Evolutionary conservation across 2,113 vertebrate species (phyloP).

Genomic region (Penelope pileata): DNA sequence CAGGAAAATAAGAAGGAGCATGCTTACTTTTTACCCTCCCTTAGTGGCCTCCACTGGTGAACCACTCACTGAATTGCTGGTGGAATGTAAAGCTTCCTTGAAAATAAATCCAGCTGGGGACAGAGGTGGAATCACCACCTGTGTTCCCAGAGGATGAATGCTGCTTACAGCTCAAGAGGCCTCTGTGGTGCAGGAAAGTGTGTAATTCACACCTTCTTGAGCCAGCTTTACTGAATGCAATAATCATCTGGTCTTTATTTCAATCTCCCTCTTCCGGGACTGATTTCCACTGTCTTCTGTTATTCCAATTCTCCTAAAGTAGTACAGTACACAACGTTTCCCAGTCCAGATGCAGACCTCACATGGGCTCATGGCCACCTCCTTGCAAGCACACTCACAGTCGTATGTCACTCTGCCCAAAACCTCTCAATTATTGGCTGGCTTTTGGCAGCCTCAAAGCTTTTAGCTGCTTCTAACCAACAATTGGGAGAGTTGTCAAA

Average conservation of each 20-base stretch:
- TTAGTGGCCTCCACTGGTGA: constrained; percentile 49
- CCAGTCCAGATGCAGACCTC: constrained; percentile 48
- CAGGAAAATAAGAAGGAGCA: constrained; percentile 37
- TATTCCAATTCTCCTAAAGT: constrained; percentile 68
- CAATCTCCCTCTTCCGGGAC: constrained; percentile 53
- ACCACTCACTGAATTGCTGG: constrained; percentile 50
- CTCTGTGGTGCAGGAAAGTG: constrained; percentile 67
- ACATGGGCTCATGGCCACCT: constrained; percentile 46
- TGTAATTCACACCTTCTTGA: constrained; percentile 72
- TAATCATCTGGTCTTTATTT: constrained; percentile 65
- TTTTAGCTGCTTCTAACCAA: constrained; percentile 41
- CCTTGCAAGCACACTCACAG: constrained; percentile 24
- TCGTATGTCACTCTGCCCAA: neutral
- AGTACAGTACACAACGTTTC: constrained; percentile 61
- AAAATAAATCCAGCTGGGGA: constrained; percentile 70
- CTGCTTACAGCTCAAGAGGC: constrained; percentile 63
- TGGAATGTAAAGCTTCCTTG: constrained; percentile 70
- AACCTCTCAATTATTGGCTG: constrained; percentile 41
- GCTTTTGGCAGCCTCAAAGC: constrained; percentile 21
- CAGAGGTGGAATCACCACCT: constrained; percentile 73
- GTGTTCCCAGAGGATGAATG: constrained; percentile 64
- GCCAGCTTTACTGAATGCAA: constrained; percentile 68
- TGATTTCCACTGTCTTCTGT: constrained; percentile 61
- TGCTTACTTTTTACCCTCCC: constrained; percentile 62
- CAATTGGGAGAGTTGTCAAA: constrained; percentile 43